Evolutionary conservation across 2,888 invertebrate genomes (phyloP).

Genomic region (Parelbella ahira): DNA sequence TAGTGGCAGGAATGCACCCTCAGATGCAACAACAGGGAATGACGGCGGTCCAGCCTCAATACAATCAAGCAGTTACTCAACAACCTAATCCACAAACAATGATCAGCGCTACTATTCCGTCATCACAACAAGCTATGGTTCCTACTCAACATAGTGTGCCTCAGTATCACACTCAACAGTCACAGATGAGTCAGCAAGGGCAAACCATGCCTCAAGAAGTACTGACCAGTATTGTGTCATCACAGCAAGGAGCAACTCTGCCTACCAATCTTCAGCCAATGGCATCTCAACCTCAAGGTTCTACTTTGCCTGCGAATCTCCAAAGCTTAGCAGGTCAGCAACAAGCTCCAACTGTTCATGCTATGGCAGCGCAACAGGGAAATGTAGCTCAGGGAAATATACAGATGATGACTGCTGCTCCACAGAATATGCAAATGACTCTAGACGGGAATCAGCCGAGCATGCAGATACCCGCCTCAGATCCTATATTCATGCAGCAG

Average conservation of each 20-base stretch:
- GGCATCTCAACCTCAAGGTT: constrained; percentile 77
- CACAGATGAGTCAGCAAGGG: constrained; percentile 72
- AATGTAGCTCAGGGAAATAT: constrained; percentile 81
- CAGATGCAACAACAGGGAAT: constrained; percentile 74
- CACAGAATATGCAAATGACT: constrained; percentile 78
- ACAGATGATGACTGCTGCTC: constrained; percentile 78
- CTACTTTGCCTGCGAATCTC: constrained; percentile 82
- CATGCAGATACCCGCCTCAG: constrained; percentile 78
- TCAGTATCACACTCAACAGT: constrained; percentile 74
- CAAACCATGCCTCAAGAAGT: constrained; percentile 74
- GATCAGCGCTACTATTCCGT: constrained; percentile 68
- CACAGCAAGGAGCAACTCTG: constrained; percentile 73
- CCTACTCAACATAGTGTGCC: constrained; percentile 73
- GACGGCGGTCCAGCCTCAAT: constrained; percentile 75
- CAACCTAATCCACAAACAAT: constrained; percentile 67
- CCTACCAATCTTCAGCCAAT: constrained; percentile 69
- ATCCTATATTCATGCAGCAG: constrained; percentile 74
- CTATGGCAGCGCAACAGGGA: constrained; percentile 74
- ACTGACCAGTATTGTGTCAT: constrained; percentile 71
- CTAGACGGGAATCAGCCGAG: constrained; percentile 77
- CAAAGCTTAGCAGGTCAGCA: constrained; percentile 75
- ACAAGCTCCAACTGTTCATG: constrained; percentile 63
- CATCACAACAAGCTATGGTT: constrained; percentile 72
- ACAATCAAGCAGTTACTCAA: constrained; percentile 74
- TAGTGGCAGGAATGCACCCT: constrained; percentile 74